A percentile compares a stretch with the other conserved stretches of the same genome.
Conservation (phyloP, 2,113 vertebrate genomes). For the Percina caprodes region DNA sequence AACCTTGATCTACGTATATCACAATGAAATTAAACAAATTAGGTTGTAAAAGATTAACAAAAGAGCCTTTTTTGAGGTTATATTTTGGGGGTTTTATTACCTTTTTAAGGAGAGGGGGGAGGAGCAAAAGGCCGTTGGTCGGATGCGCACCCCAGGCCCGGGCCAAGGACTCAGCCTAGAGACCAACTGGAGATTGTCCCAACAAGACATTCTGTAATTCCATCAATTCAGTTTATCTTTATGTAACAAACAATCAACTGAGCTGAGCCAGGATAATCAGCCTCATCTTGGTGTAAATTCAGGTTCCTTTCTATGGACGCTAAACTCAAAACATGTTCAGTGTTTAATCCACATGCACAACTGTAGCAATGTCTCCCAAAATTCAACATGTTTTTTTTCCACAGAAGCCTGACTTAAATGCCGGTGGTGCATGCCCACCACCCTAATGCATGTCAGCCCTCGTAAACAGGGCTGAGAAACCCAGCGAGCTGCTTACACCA, state of each 20-base stretch:
- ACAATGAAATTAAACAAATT: too few species aligned
- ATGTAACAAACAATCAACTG: neutral
- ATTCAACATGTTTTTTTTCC: slow-evolving; percentile 32
- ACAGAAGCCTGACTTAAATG: neutral
- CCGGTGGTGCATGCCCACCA: neutral
- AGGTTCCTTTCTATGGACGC: neutral
- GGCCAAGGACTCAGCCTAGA: too few species aligned
- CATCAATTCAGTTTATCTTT: neutral
- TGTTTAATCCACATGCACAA: slow-evolving; percentile 1
- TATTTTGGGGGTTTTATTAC: too few species aligned
- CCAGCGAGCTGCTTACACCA: slow-evolving; percentile 4
- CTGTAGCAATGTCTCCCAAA: slow-evolving; percentile 2
- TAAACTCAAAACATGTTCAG: neutral
- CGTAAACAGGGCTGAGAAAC: slow-evolving; percentile 32
- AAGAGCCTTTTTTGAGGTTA: too few species aligned
- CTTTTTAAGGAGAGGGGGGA: too few species aligned
- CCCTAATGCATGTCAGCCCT: slow-evolving; percentile 33
- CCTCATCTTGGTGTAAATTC: neutral
- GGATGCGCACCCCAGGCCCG: too few species aligned
- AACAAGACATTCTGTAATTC: neutral
- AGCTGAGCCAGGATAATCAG: neutral
- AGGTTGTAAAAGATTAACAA: too few species aligned
- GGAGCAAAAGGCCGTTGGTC: too few species aligned
- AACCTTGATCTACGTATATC: too few species aligned
- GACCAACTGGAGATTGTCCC: too few species aligned